Base-by-base conservation (phyloP, 2,888 invertebrate species). In the Chloromyia formosa region DNA sequence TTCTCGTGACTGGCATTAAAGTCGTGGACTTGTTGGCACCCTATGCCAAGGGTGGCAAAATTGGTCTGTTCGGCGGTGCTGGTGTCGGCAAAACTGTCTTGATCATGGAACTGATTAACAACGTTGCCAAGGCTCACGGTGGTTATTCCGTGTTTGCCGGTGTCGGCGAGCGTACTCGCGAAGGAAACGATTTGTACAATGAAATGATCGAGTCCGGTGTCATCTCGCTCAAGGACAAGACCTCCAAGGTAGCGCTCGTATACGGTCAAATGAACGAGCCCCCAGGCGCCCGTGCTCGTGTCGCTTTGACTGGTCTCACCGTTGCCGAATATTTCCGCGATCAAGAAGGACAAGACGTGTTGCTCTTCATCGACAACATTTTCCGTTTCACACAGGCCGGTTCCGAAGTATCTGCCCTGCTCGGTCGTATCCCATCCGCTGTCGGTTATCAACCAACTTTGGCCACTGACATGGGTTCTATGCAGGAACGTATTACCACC, bases 231-330 rank as follows among this genome's bases (percentile, higher is more conserved):
- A 94, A 92, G 81, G 95, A 95, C 83, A 93, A 94, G 83, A 91
- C 91, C 40, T 97, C 96, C 7, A 97, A 97, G 87, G 95, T 95
- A 83, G 92, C 96, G 0, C 90, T 97, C 75, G 96, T 97, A 78
- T 97, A 96, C 82, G 97, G 97, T 62, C 97, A 97, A 88, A 97
- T 97, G 97, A 97, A 97, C 85, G 97, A 97, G 87, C 97, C 97
- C 60, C 97, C 97, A 75, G 97, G 97, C 80, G 96, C 97, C 72
- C 93, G 97, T 84, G 96, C 96, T 80, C 93, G 97, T 84, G 97
- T 97, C 62, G 96, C 96, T 75, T 87, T 97, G 76, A 96, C 96
- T 78, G 97, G 96, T 77, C 87, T 97, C 77, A 95, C 96, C 27
- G 95, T 97, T 54, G 97, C 97, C 53, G 97, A 97, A 85, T 95